Evolutionary conservation across 2,797 vertebrate species (phyloP).

Genomic region (Anabacerthia variegaticeps): DNA sequence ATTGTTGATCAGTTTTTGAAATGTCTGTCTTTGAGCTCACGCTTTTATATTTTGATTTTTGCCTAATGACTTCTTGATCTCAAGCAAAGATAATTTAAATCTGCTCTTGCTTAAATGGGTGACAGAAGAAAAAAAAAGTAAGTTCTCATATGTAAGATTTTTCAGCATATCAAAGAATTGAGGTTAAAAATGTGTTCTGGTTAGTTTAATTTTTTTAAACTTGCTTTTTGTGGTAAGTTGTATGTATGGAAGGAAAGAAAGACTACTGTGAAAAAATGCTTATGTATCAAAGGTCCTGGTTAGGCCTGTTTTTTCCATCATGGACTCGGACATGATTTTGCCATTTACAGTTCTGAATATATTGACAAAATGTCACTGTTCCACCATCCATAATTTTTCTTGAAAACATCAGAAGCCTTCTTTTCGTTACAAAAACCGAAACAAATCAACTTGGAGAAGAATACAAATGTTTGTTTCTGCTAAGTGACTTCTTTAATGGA

Average conservation of each 20-base stretch:
- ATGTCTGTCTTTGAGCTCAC: neutral
- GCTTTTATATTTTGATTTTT: neutral
- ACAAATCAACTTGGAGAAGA: neutral
- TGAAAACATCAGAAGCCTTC: neutral
- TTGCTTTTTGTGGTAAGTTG: neutral
- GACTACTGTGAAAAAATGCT: neutral
- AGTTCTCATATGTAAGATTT: neutral
- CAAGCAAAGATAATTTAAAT: neutral
- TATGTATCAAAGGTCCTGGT: neutral
- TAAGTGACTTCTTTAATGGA: neutral
- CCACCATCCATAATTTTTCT: neutral
- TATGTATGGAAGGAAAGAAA: neutral
- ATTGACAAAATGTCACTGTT: neutral
- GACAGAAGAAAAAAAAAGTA: neutral
- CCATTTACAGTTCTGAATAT: neutral
- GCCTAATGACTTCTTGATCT: neutral
- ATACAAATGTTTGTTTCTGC: neutral
- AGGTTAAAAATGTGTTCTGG: neutral
- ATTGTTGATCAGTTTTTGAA: neutral
- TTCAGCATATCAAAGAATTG: neutral
- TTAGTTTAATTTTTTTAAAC: neutral
- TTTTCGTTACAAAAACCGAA: neutral
- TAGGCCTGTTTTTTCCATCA: neutral
- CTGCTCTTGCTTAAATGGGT: neutral
- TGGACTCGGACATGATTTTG: neutral